Conservation (phyloP, 2,888 invertebrate genomes). For the Brachyptera risi region DNA sequence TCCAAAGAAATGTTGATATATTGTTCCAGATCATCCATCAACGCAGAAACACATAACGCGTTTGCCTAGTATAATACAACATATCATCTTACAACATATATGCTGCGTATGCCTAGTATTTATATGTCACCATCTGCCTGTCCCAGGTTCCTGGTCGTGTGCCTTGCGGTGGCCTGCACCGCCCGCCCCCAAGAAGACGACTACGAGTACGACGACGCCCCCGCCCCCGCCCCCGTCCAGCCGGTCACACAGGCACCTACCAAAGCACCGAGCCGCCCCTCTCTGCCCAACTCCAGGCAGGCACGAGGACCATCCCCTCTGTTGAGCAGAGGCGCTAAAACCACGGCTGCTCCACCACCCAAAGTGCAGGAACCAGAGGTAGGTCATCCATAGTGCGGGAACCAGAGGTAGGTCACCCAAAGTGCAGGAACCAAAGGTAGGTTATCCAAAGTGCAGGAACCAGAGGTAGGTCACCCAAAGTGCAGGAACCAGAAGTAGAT, state of each 20-base stretch:
- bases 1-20: too few species aligned
- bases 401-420: neutral
- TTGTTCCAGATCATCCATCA: too few species aligned
- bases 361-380: constrained; percentile 12
- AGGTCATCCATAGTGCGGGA: neutral
- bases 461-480: too few species aligned
- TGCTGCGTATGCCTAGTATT: too few species aligned
- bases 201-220: constrained; percentile 25
- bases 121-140: too few species aligned
- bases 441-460: too few species aligned
- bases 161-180: constrained; percentile 1
- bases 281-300: constrained; percentile 16
- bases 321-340: constrained; percentile 18
- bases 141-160: neutral
- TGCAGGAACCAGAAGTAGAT: too few species aligned
- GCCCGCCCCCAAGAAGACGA: constrained; percentile 18
- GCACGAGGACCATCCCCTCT: constrained; percentile 25
- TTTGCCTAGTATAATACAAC: too few species aligned
- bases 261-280: neutral
- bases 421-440: neutral
- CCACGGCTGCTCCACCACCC: constrained; percentile 14
- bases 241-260: neutral
- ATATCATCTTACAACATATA: too few species aligned
- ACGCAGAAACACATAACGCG: too few species aligned
- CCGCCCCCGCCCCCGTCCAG: neutral